A percentile compares a stretch with the other conserved stretches of the same genome.
phyloP scores from a whole-genome alignment of 2,113 vertebrate genomes.

The Campylorhamphus procurvoides region DNA sequence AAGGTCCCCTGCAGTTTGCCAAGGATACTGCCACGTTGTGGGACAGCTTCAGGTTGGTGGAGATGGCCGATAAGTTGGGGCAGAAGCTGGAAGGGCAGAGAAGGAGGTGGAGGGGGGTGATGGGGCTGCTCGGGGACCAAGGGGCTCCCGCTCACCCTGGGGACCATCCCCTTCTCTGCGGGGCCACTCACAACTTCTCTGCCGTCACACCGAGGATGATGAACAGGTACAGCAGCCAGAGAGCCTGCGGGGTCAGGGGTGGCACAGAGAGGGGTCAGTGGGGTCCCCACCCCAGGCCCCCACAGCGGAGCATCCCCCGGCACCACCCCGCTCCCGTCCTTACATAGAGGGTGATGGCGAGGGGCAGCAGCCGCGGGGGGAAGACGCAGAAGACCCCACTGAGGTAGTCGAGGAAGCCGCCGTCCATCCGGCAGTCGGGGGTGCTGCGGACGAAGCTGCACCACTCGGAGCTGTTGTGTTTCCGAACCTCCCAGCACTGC shows the following conservation, averaged over 20 bases:
- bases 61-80: conserved; percentile 93
- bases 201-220: conserved; percentile 81
- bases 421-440: conserved; percentile 78
- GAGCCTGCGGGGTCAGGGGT: conserved; percentile 36
- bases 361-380: conserved; percentile 78
- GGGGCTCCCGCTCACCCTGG: neutral
- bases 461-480: conserved; percentile 75
- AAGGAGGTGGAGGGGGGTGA: neutral
- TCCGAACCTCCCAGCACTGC: conserved; percentile 86
- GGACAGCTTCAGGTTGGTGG: conserved; percentile 84
- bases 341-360: conserved; percentile 82
- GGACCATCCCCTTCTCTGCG: fast-evolving
- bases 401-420: conserved; percentile 89
- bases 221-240: conserved; percentile 85
- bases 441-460: conserved; percentile 85
- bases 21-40: conserved; percentile 99
- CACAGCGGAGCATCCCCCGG: neutral
- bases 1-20: neutral
- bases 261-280: neutral
- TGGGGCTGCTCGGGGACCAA: fast-evolving
- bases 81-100: conserved; percentile 84
- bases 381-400: conserved; percentile 84
- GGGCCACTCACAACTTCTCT: conserved; percentile 82
- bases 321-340: neutral
- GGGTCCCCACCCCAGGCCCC: fast-evolving